Evolutionary conservation across 2,888 invertebrate species (phyloP).

Genomic region (Oxyteleia sp.): DNA sequence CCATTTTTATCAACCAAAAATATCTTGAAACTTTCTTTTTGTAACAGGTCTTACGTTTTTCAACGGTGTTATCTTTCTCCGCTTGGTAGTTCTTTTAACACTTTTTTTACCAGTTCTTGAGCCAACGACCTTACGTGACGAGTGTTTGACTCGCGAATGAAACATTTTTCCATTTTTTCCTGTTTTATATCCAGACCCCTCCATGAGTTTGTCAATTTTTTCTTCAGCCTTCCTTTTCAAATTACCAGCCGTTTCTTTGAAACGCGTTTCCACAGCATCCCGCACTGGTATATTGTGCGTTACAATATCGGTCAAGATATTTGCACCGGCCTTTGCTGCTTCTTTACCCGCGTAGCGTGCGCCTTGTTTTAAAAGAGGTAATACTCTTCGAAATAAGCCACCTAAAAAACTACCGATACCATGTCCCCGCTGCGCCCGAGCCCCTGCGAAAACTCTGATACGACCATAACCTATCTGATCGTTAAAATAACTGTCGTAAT

Average conservation of each 20-base stretch:
- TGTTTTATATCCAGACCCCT: constrained; percentile 27
- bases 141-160: not conserved
- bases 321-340: not conserved
- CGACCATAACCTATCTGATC: constrained; percentile 1
- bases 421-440: constrained; percentile 14
- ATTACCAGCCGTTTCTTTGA: not conserved
- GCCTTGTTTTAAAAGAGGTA: constrained; percentile 19
- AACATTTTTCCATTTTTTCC: not conserved
- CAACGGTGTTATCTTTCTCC: not conserved
- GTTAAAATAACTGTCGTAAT: constrained; percentile 10
- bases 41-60: not conserved
- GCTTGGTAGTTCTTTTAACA: too few relatives aligned
- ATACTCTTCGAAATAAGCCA: constrained; percentile 24
- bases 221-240: constrained; percentile 19
- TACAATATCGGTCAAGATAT: too few relatives aligned
- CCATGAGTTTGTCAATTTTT: too few relatives aligned
- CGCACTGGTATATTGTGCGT: too few relatives aligned
- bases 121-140: not conserved
- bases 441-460: not conserved
- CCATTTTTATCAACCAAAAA: constrained; percentile 25
- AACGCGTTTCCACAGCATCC: not conserved
- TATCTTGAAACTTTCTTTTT: constrained; percentile 1
- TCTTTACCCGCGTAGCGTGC: not conserved
- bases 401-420: constrained; percentile 37
- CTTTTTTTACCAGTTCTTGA: constrained; percentile 3